Base-by-base conservation (phyloP, 2,797 vertebrate species). In the Poeciliopsis turneri region DNA sequence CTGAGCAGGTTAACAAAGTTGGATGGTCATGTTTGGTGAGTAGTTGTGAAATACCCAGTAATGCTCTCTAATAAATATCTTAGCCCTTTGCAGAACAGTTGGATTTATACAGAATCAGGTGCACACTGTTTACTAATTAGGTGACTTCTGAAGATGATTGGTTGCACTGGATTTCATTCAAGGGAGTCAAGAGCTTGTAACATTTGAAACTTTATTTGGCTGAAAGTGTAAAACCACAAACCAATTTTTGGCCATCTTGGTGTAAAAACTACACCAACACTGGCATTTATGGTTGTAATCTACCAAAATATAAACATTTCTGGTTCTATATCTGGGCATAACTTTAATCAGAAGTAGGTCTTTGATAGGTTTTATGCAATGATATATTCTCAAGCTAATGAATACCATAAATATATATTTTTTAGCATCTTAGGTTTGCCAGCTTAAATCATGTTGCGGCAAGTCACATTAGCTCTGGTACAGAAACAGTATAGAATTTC, bases 351-450 rank as follows among this genome's bases (percentile, higher is more conserved):
- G 5, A 68, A 41, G 33, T 23, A 68, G 64, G 36, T 39, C 20
- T 68, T 68, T 69, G 11, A 70, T 70, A 18, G 43, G n/a, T 4
- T 46, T 70, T 4, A 46, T 82, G 25, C 25, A 59, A 20, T 76
- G 70, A 78, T 72, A 64, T 12, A 70, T 70, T 53, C 47, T 74
- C 75, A 39, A 81, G 43, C 30, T 81, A 85, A 89, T 83, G 74
- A 84, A 84, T 83, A 81, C 85, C 80, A 86, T 74, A 72, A 80
- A 69, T 11, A 18, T 46, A 70, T 75, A 7, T 83, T 72, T n/a
- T 83, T 78, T 76, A 49, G 77, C 70, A 83, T 13, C 30, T 46
- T 45, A 82, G 75, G 59, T 69, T 36, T 83, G 79, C 81, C 80
- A 82, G 81, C 74, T 87, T 73, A 72, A 88, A 80, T 83, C 70